Evolutionary conservation across 2,113 vertebrate genomes (phyloP), one percentile per base, ranked within the genome.

Genomic region (Carassius gibelio): DNA sequence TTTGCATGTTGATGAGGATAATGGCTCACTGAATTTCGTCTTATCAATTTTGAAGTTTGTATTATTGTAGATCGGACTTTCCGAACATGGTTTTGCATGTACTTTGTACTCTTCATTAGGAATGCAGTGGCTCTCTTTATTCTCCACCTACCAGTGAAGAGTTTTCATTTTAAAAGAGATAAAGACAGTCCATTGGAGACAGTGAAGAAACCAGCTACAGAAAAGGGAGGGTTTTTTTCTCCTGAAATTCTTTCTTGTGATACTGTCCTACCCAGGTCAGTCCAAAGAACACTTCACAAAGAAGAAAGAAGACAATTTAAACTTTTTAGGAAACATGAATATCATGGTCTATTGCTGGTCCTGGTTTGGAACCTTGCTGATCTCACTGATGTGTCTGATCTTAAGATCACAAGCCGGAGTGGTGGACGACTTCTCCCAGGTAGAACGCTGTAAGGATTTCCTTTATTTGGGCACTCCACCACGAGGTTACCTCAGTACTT

Each of bases 381-480:
- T 59, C 14, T 2, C 87, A 75, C 84, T 92, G 75, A 75, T 30
- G 38, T 87, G 52, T 10, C 82, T 84, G 81, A 66, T 23, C 9
- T 23, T 66, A 38, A 85, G 71, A 10, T 75, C 64, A 42, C 85
- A 82, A 36, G 91, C 91, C 0, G 87, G 86, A 26, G 92, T 93
- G 23, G 92, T 94, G 50, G 87, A 42, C 3, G 92, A 94, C 84
- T 94, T 94, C 59, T 92, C 91, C 88, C 91, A 92, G 5, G 87
- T 30, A 3, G 91, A 93, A 75, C 90, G 89, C 77, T 93, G 93
- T 3, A 94, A 94, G 87, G 92, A 92, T 86, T 92, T 87, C 1
- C 90, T 94, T 48, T 93, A 89, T 76, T 91, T 92, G 92, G 93
- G 93, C 57, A 94, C 94, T 1, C 90, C 93, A 14, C 94, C 94